These are phyloP conservation scores for Drosophila testacea DNA, from an alignment of 2,888 invertebrate genomes.

Conservation along the genomic window DNA sequence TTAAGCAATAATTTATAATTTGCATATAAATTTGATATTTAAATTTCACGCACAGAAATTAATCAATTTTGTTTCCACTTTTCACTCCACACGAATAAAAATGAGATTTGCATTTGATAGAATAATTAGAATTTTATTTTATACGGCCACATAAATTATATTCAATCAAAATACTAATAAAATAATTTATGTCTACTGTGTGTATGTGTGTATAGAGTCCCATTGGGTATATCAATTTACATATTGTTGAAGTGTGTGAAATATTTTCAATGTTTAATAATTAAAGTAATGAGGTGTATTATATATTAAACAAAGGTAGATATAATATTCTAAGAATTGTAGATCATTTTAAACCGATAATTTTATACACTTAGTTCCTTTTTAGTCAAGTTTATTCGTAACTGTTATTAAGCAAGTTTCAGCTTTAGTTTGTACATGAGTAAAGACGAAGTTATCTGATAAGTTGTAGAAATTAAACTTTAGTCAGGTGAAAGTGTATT, in stretches of 20 bases:
- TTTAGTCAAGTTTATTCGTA: no score
- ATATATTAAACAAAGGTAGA: no score
- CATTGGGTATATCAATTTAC: constrained; percentile 50
- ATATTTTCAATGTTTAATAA: constrained; percentile 21
- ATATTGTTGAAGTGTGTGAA: constrained; percentile 40
- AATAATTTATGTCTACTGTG: constrained; percentile 10
- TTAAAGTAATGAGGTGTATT: no score
- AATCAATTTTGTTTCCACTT: constrained; percentile 50
- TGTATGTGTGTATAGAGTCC: constrained; percentile 4
- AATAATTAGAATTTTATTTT: constrained; percentile 58
- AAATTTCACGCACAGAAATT: constrained; percentile 42
- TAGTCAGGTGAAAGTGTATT: constrained; percentile 19
- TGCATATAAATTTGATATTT: constrained; percentile 33
- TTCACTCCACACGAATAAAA: constrained; percentile 24
- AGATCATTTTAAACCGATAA: no score
- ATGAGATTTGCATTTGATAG: constrained; percentile 47
- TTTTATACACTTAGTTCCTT: background rate
- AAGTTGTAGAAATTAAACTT: constrained; percentile 10
- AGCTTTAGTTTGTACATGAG: no score
- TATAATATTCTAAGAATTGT: no score
- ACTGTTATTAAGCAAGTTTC: background rate
- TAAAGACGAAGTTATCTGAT: constrained; percentile 3
- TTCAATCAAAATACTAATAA: constrained; percentile 40
- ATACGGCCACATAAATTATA: constrained; percentile 57
- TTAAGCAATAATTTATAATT: constrained; percentile 26